Percentiles rank a stretch among this genome's conserved stretches.
Evolutionary conservation across 2,113 vertebrate species (phyloP).

Genomic region (Thamnaconus septentrionalis): DNA sequence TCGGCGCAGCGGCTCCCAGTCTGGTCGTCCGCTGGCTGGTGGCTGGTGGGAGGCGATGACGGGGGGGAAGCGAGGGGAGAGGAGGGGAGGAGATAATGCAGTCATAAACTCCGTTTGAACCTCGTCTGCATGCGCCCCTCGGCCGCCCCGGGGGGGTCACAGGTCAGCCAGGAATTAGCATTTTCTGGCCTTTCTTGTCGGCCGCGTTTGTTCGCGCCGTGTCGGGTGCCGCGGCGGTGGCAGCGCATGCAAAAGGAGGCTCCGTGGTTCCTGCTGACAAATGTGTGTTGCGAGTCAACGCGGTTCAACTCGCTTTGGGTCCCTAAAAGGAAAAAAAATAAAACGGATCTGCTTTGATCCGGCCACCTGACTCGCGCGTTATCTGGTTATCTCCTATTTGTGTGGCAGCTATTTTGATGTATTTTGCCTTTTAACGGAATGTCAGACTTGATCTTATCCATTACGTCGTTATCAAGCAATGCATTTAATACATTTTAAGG

Average conservation of each 20-base stretch:
- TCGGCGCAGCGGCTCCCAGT: conserved; percentile 48
- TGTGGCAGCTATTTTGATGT: conserved; percentile 64
- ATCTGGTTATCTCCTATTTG: conserved; percentile 23
- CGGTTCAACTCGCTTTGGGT: conserved; percentile 57
- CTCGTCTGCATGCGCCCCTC: conserved; percentile 58
- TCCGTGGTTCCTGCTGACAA: conserved; percentile 65
- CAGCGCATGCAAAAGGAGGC: conserved; percentile 44
- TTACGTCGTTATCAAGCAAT: conserved; percentile 21
- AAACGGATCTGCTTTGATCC: conserved; percentile 18
- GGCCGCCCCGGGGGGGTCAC: conserved; percentile 25
- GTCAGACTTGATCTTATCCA: conserved; percentile 49
- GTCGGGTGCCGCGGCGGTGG: conserved; percentile 27
- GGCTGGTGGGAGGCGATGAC: neutral
- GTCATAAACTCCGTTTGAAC: conserved; percentile 78
- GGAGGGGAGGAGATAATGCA: conserved; percentile 60
- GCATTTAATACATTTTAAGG: conserved; percentile 40
- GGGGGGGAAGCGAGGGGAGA: conserved; percentile 51
- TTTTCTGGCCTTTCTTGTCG: conserved; percentile 40
- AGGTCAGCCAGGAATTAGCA: conserved; percentile 51
- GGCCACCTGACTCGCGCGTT: neutral
- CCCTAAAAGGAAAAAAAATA: conserved; percentile 18
- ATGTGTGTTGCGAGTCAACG: conserved; percentile 45
- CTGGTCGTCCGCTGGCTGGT: conserved; percentile 63
- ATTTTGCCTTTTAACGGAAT: conserved; percentile 58
- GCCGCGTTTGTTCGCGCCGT: conserved; percentile 41